phyloP scores from a whole-genome alignment of 2,888 invertebrate species.

The Eudasyphora cyanicolor region DNA sequence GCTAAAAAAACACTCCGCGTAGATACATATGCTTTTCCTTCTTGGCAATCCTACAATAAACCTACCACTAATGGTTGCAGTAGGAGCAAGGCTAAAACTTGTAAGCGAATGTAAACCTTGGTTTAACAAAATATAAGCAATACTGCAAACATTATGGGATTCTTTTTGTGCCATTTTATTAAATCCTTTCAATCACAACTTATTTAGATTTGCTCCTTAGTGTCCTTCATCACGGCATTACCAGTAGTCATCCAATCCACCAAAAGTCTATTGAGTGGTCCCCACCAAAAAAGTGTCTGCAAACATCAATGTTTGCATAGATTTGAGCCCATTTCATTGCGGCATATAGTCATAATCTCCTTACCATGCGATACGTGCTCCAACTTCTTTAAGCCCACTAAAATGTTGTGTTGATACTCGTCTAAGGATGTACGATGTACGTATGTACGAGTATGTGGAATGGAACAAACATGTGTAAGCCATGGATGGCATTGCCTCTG shows the following conservation, averaged over 20 bases:
- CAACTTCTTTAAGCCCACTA: not conserved
- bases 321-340: not conserved
- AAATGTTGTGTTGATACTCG: not conserved
- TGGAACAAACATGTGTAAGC: not conserved
- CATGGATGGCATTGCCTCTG: not conserved
- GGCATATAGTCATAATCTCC: conserved; percentile 2
- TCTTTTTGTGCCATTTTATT: too few relatives aligned
- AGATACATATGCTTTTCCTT: too few relatives aligned
- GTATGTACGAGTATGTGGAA: not conserved
- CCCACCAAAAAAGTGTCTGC: not conserved
- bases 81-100: too few relatives aligned
- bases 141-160: too few relatives aligned
- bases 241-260: not conserved
- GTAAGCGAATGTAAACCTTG: too few relatives aligned
- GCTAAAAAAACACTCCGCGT: too few relatives aligned
- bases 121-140: too few relatives aligned
- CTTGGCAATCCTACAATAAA: too few relatives aligned
- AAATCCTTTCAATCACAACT: too few relatives aligned
- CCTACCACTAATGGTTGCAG: too few relatives aligned
- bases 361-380: conserved; percentile 4
- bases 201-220: too few relatives aligned
- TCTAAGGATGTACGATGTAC: not conserved
- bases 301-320: conserved; percentile 9
- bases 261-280: not conserved
- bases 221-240: too few relatives aligned